A percentile compares a stretch with the other conserved stretches of the same genome.
Conservation (phyloP, 1,140 invertebrate species). For the Batillaria attramentaria region DNA sequence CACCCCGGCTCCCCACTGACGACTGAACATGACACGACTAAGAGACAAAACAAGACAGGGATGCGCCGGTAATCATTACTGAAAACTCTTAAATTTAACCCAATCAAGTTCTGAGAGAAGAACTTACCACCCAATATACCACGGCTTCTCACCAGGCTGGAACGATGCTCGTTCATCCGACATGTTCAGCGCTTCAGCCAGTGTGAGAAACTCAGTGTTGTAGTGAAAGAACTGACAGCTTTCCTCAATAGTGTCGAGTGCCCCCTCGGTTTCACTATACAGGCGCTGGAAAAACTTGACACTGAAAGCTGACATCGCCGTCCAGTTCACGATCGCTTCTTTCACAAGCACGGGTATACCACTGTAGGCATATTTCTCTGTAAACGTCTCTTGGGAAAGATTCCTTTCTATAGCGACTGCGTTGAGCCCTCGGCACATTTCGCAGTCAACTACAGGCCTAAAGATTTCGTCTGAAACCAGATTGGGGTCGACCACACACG, state of each 20-base stretch:
- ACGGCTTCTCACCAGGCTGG: slow-evolving; percentile 78
- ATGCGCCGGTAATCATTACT: too few relatives aligned
- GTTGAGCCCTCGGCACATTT: slow-evolving; percentile 79
- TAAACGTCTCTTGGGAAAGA: slow-evolving; percentile 79
- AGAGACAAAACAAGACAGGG: too few relatives aligned
- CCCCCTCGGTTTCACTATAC: slow-evolving; percentile 75
- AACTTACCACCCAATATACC: slow-evolving; percentile 95
- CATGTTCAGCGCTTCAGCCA: slow-evolving; percentile 84
- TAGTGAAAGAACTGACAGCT: slow-evolving; percentile 94
- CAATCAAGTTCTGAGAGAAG: slow-evolving; percentile 43
- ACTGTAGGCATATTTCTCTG: slow-evolving; percentile 78
- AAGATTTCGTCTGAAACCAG: slow-evolving; percentile 89
- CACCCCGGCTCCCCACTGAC: too few relatives aligned
- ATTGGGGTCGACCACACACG: slow-evolving; percentile 86
- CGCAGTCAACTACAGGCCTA: slow-evolving; percentile 85
- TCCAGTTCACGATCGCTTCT: slow-evolving; percentile 86
- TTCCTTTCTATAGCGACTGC: slow-evolving; percentile 67
- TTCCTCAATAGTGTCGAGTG: slow-evolving; percentile 52
- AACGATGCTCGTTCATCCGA: slow-evolving; percentile 78
- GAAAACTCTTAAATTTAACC: not conserved
- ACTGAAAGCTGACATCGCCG: slow-evolving; percentile 80
- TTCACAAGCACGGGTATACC: slow-evolving; percentile 86
- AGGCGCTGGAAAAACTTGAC: slow-evolving; percentile 87
- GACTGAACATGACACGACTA: too few relatives aligned
- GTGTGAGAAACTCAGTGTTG: slow-evolving; percentile 84